Evolutionary conservation across 2,888 invertebrate genomes (phyloP).

Genomic region (Megastigmus dorsalis): DNA sequence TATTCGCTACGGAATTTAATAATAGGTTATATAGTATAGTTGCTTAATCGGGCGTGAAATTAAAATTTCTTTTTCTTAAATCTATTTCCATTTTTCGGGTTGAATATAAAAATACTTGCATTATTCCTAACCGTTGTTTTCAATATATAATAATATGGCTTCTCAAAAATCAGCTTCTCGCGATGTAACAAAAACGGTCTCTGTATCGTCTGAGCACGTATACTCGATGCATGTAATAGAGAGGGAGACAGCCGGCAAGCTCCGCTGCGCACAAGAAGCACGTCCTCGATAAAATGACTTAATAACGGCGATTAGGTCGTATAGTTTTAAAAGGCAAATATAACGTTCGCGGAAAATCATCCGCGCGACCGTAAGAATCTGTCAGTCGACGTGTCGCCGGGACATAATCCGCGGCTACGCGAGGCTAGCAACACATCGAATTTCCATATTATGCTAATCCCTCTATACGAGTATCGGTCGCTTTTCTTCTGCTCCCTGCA

Average conservation of each 20-base stretch:
- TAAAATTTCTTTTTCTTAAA: too few relatives aligned
- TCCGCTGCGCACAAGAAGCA: too few relatives aligned
- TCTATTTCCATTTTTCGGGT: neutral
- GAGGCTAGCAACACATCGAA: constrained; percentile 14
- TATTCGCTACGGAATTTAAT: too few relatives aligned
- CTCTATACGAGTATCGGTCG: neutral
- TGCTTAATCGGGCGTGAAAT: too few relatives aligned
- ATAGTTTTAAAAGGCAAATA: constrained; percentile 43
- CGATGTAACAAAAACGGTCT: neutral
- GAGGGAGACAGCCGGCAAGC: neutral
- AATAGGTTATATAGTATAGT: too few relatives aligned
- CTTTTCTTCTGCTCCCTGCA: constrained; percentile 25
- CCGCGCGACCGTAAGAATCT: constrained; percentile 21
- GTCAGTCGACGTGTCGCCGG: constrained; percentile 39
- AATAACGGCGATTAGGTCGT: constrained; percentile 47
- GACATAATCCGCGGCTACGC: constrained; percentile 45
- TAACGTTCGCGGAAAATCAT: constrained; percentile 11
- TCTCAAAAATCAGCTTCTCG: too few relatives aligned
- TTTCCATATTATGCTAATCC: constrained; percentile 51
- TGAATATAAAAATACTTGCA: too few relatives aligned
- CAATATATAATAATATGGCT: too few relatives aligned
- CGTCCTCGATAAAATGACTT: constrained; percentile 43
- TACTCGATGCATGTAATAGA: neutral
- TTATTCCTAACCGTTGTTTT: too few relatives aligned
- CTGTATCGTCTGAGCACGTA: neutral